A percentile compares a stretch with the other conserved stretches of the same genome.
Conservation (phyloP, 2,113 vertebrate species). For the Halcyon malimbica region DNA sequence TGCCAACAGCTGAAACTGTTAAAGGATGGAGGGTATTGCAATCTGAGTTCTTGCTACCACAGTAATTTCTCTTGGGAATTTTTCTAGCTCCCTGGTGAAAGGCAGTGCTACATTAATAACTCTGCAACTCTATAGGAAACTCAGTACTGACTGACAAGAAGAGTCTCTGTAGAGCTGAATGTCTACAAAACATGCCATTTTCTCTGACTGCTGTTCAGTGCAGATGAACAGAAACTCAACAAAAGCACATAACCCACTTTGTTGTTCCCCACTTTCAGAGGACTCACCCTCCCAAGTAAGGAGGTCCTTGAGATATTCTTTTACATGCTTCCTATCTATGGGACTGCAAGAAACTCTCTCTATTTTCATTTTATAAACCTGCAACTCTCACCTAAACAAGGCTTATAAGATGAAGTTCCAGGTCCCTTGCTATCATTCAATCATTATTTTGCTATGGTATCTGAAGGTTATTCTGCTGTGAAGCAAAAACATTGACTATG, state of each 20-base stretch:
- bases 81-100: neutral
- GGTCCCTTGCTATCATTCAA: neutral
- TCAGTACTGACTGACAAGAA: neutral
- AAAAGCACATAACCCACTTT: neutral
- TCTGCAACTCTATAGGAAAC: neutral
- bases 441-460: neutral
- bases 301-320: neutral
- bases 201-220: neutral
- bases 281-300: neutral
- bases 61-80: conserved; percentile 29
- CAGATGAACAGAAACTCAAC: neutral
- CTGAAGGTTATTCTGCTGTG: neutral
- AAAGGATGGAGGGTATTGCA: neutral
- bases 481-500: neutral
- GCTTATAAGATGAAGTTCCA: neutral
- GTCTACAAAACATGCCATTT: neutral
- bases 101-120: neutral
- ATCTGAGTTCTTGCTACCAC: neutral
- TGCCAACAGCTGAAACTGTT: neutral
- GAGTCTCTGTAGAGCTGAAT: neutral
- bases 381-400: neutral
- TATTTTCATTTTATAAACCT: neutral
- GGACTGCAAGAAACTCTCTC: neutral
- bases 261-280: neutral
- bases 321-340: neutral